Conservation (phyloP, 2,888 invertebrate genomes). For the Junonia oenone region DNA sequence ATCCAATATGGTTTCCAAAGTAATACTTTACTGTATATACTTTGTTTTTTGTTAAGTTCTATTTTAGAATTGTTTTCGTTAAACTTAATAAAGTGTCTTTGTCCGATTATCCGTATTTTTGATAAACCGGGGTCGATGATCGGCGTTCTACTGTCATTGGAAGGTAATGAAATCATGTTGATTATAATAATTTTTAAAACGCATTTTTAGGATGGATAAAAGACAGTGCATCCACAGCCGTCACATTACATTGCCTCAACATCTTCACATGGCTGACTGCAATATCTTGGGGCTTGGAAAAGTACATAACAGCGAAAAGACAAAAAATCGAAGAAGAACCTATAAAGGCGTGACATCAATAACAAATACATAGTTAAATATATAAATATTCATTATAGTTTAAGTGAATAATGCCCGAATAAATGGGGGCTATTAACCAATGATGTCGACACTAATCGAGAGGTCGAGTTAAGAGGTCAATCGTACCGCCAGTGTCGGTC, state of each 20-base stretch:
- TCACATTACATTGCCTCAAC: conserved; percentile 83
- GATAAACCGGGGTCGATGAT: too few relatives aligned
- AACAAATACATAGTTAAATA: not conserved
- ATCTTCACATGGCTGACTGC: conserved; percentile 82
- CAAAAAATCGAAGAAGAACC: conserved; percentile 26
- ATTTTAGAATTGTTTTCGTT: too few relatives aligned
- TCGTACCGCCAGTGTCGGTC: conserved; percentile 18
- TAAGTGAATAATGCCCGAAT: conserved; percentile 29
- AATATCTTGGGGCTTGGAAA: conserved; percentile 82
- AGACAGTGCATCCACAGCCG: conserved; percentile 79
- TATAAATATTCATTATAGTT: conserved; percentile 23
- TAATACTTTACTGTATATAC: too few relatives aligned
- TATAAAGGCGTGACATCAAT: conserved; percentile 4
- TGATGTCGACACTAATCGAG: conserved; percentile 25
- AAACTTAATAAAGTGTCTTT: too few relatives aligned
- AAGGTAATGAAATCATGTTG: not conserved
- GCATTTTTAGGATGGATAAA: conserved; percentile 80
- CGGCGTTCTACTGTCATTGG: too few relatives aligned
- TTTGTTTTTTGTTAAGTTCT: too few relatives aligned
- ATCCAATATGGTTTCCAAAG: too few relatives aligned
- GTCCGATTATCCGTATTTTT: too few relatives aligned
- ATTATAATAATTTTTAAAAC: not conserved
- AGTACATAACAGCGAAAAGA: conserved; percentile 50
- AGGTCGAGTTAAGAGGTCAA: conserved; percentile 26
- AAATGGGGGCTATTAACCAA: conserved; percentile 32